Conservation (phyloP, 2,888 invertebrate species). For the Orchesellides sinensis region DNA sequence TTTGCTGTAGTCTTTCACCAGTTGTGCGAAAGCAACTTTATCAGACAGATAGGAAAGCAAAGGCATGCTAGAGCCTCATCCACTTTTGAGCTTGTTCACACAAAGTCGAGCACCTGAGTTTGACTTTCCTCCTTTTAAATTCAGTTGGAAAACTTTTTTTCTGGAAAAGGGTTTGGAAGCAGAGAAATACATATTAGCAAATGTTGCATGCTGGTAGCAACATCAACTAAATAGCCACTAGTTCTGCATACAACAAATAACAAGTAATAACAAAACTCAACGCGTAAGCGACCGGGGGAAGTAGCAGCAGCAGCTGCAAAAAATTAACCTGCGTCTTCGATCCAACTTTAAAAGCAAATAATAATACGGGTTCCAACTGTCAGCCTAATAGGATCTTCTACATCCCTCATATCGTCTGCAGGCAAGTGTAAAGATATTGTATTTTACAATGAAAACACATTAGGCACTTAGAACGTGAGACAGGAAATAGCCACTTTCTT, state of each 20-base stretch:
- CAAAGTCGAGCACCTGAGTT: conserved; percentile 49
- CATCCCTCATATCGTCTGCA: not conserved
- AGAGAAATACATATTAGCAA: not conserved
- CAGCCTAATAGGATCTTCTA: conserved; percentile 29
- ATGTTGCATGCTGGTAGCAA: conserved; percentile 39
- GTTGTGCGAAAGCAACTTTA: conserved; percentile 61
- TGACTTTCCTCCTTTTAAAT: conserved; percentile 51
- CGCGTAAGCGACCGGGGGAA: not conserved
- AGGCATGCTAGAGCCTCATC: conserved; percentile 1
- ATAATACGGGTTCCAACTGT: conserved; percentile 23
- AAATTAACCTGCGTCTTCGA: conserved; percentile 32
- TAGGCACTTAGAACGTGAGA: conserved; percentile 63
- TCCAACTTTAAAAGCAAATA: conserved; percentile 48
- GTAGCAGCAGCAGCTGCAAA: conserved; percentile 7
- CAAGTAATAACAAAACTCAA: not conserved
- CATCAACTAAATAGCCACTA: conserved; percentile 17
- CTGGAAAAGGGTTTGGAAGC: conserved; percentile 26
- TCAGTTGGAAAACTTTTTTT: conserved; percentile 46
- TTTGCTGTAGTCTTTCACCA: conserved; percentile 40
- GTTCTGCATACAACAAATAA: not conserved
- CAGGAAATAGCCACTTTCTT: conserved; percentile 68
- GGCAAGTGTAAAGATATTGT: conserved; percentile 35
- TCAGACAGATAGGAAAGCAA: conserved; percentile 16
- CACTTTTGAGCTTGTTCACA: not conserved
- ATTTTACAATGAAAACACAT: conserved; percentile 67